Conservation (phyloP, 2,113 vertebrate species). For the Poecilia latipinna region DNA sequence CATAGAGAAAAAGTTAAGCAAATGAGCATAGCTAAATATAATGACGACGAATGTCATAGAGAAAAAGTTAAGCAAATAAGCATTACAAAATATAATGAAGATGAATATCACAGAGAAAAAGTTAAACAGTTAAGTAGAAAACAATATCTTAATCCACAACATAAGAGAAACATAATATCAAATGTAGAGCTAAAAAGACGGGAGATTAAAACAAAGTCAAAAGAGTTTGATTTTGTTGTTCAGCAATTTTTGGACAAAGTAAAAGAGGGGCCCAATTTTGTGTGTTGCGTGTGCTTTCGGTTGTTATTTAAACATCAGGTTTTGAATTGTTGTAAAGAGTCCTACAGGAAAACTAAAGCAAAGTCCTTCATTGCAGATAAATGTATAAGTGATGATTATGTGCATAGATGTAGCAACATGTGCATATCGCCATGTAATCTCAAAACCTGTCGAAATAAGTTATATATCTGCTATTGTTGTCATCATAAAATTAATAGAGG, state of each 20-base stretch:
- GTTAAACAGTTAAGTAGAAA: background rate
- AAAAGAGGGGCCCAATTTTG: background rate
- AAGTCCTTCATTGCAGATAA: background rate
- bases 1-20: background rate
- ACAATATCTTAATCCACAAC: too few species aligned
- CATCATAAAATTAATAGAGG: background rate
- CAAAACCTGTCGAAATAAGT: too few species aligned
- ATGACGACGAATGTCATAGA: accelerated
- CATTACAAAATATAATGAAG: background rate
- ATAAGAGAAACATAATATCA: too few species aligned
- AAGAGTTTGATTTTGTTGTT: background rate
- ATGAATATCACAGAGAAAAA: background rate
- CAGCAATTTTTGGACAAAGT: background rate
- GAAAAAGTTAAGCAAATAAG: too few species aligned
- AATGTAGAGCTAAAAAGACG: background rate
- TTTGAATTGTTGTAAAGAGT: background rate
- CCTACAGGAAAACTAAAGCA: background rate
- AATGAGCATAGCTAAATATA: too few species aligned
- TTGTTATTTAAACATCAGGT: background rate
- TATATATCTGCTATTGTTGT: background rate
- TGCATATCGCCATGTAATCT: too few species aligned
- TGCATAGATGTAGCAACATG: background rate
- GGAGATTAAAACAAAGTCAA: background rate
- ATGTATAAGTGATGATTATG: background rate
- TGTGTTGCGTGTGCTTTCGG: background rate